Percentiles rank a stretch among this genome's conserved stretches.
phyloP scores from a whole-genome alignment of 2,797 vertebrate genomes.

The Argyrosomus regius region DNA sequence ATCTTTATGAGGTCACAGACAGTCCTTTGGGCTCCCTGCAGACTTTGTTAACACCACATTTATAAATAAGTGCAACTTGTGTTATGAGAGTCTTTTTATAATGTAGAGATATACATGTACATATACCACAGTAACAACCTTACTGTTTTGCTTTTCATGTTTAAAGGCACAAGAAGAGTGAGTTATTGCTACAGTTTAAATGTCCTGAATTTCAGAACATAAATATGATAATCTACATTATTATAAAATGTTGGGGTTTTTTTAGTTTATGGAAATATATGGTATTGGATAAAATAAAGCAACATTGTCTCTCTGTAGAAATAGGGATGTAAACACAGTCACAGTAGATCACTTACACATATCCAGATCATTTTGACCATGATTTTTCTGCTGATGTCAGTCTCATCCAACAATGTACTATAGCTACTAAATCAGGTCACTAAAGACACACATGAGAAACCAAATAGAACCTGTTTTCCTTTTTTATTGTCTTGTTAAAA shows the following conservation, averaged over 20 bases:
- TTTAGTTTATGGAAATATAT: not conserved
- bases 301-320: not conserved
- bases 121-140: not conserved
- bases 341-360: not conserved
- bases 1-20: constrained; percentile 84
- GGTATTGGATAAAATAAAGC: not conserved
- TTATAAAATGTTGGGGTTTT: not conserved
- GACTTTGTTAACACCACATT: constrained; percentile 55
- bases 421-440: constrained; percentile 22
- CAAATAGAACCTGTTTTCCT: constrained; percentile 53
- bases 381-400: constrained; percentile 1
- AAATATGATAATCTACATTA: not conserved
- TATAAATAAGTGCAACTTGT: constrained; percentile 53
- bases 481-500: constrained; percentile 82
- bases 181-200: not conserved
- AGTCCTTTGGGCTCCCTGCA: constrained; percentile 53
- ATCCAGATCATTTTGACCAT: not conserved
- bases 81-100: constrained; percentile 26
- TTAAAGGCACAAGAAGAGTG: not conserved
- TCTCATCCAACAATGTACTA: not conserved
- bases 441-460: constrained; percentile 56
- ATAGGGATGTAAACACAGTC: not conserved
- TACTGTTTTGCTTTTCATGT: not conserved
- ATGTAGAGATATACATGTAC: not conserved
- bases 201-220: not conserved